phyloP scores from a whole-genome alignment of 2,113 vertebrate species.

The Pseudorhombus dupliciocellatus region DNA sequence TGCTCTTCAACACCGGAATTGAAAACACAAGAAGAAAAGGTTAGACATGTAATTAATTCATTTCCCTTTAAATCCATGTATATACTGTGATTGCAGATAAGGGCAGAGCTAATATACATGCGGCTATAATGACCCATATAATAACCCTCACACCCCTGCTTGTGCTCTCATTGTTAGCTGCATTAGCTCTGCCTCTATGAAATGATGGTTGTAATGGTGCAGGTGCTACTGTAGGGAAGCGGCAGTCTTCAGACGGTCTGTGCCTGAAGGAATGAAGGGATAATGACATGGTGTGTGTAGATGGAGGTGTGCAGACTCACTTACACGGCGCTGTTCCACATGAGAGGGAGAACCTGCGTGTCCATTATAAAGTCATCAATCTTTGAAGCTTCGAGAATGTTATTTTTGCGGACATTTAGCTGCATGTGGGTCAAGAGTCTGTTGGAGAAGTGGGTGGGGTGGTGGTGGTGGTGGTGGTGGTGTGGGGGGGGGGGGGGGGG shows the following conservation, averaged over 20 bases:
- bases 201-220: conserved; percentile 57
- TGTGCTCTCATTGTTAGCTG: conserved; percentile 22
- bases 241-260: conserved; percentile 37
- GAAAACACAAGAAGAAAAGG: conserved; percentile 6
- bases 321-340: neutral
- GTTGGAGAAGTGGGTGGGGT: too few species aligned
- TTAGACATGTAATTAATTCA: neutral
- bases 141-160: neutral
- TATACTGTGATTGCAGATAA: conserved; percentile 7
- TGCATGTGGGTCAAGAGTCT: neutral
- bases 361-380: conserved; percentile 1
- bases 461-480: too few species aligned
- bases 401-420: neutral
- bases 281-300: conserved; percentile 43
- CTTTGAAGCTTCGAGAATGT: neutral
- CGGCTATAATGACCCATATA: neutral
- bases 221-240: conserved; percentile 50
- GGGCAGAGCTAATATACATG: conserved; percentile 1
- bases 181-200: conserved; percentile 45
- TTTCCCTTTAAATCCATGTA: conserved; percentile 13
- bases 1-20: conserved; percentile 25
- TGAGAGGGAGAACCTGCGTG: neutral
- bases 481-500: too few species aligned
- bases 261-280: conserved; percentile 39
- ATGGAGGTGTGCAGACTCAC: neutral